Percentiles rank a stretch among this genome's conserved stretches.
phyloP scores from a whole-genome alignment of 2,113 vertebrate genomes.

The Tragelaphus strepsiceros region DNA sequence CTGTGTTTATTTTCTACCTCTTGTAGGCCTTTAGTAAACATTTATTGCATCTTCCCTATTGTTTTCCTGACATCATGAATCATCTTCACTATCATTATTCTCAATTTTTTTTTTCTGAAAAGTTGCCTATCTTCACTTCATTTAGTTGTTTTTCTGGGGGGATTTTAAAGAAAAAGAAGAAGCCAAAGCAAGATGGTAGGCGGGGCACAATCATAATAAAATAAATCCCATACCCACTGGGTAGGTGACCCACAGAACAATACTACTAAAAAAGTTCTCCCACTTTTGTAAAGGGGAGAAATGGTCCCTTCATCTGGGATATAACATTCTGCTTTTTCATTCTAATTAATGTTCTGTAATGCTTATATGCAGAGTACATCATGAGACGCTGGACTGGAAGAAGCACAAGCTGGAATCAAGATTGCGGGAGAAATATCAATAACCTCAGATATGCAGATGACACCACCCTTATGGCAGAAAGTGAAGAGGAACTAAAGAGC shows the following conservation, averaged over 20 bases:
- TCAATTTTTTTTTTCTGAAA: background rate
- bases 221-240: background rate
- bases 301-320: background rate
- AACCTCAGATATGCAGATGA: too few species aligned
- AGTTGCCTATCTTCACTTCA: background rate
- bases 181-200: background rate
- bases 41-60: background rate
- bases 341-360: background rate
- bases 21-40: background rate
- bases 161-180: background rate
- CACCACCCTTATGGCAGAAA: too few species aligned
- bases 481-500: too few species aligned
- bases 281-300: background rate
- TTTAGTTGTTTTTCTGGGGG: background rate
- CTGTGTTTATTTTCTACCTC: background rate
- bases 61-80: background rate
- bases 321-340: background rate
- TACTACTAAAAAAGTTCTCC: background rate
- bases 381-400: too few species aligned
- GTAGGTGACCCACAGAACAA: background rate
- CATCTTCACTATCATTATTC: background rate
- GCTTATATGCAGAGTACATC: too few species aligned
- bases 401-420: too few species aligned
- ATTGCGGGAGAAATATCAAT: too few species aligned
- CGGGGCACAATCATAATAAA: background rate